Conservation (phyloP, 2,797 vertebrate species). For the Phaenicophaeus curvirostris region DNA sequence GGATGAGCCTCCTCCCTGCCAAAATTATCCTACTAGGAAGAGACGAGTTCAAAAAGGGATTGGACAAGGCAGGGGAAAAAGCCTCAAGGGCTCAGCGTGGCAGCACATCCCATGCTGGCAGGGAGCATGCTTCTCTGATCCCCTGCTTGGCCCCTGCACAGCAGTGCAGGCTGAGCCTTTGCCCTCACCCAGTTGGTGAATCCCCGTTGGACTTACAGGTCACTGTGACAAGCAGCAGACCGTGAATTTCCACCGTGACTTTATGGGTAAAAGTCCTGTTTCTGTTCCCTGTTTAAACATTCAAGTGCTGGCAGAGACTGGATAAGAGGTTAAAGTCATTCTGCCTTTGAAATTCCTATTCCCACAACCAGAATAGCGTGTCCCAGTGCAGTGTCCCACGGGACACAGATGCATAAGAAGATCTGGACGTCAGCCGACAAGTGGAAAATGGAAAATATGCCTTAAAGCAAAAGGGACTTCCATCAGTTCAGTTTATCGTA, state of each 20-base stretch:
- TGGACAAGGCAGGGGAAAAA: background rate
- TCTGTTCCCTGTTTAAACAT: background rate
- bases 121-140: background rate
- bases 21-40: background rate
- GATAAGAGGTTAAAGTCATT: background rate
- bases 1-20: background rate
- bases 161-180: background rate
- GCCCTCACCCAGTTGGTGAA: background rate
- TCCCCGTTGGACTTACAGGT: background rate
- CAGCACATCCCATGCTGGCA: background rate
- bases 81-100: background rate
- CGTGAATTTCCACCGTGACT: background rate
- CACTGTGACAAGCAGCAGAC: background rate
- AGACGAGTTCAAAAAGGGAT: background rate
- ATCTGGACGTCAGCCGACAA: background rate
- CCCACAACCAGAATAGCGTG: constrained; percentile 1
- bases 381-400: constrained; percentile 5
- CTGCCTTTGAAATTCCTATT: constrained; percentile 14
- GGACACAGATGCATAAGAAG: constrained; percentile 10
- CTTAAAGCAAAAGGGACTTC: constrained; percentile 18
- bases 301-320: background rate
- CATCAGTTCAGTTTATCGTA: background rate
- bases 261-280: background rate
- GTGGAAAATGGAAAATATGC: constrained; percentile 26
- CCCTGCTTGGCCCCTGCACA: background rate